phyloP scores from a whole-genome alignment of 2,888 invertebrate species.

The Anoplius nigerrimus region DNA sequence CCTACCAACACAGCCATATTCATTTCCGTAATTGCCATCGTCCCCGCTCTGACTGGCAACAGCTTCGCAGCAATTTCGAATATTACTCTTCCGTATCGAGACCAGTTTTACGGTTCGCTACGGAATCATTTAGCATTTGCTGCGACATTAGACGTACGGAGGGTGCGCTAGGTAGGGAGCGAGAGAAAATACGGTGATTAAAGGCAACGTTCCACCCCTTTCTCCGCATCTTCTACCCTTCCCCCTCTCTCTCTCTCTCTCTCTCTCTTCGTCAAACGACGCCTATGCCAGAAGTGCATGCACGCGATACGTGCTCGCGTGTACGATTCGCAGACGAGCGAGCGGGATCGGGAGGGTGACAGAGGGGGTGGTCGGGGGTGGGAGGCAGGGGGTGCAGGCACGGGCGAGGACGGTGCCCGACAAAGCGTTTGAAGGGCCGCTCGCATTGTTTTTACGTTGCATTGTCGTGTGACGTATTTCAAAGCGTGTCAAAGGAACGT shows the following conservation, averaged over 20 bases:
- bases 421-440: slow-evolving; percentile 60
- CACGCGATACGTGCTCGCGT: background rate
- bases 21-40: too few relatives aligned
- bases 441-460: slow-evolving; percentile 61
- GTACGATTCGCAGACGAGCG: background rate
- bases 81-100: too few relatives aligned
- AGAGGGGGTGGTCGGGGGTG: background rate
- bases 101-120: too few relatives aligned
- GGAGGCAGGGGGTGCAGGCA: background rate
- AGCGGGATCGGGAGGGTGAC: background rate
- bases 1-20: too few relatives aligned
- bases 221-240: too few relatives aligned
- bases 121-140: too few relatives aligned
- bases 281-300: background rate
- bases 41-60: too few relatives aligned
- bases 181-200: slow-evolving; percentile 1
- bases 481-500: slow-evolving; percentile 61
- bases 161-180: slow-evolving; percentile 17
- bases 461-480: slow-evolving; percentile 57
- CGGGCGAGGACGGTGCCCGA: slow-evolving; percentile 24
- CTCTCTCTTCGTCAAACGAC: background rate
- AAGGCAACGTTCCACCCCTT: too few relatives aligned
- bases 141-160: slow-evolving; percentile 16
- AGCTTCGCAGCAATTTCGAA: too few relatives aligned
- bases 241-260: background rate